Evolutionary conservation across 2,113 vertebrate species (phyloP).

Genomic region (Sitta europaea): DNA sequence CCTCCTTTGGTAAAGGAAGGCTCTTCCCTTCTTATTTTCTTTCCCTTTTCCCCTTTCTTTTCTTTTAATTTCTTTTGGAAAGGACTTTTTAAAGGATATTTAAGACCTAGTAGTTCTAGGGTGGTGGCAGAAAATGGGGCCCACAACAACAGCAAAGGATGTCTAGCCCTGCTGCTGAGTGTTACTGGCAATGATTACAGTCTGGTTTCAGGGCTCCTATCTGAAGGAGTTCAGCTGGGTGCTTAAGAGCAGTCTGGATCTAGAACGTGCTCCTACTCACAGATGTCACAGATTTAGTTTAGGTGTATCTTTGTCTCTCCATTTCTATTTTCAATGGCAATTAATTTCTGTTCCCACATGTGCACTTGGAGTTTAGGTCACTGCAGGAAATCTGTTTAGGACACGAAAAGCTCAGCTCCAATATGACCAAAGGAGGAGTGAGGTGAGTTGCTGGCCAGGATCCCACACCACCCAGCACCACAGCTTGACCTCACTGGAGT

Average conservation of each 20-base stretch:
- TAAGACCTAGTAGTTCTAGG: not conserved
- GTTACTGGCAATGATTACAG: not conserved
- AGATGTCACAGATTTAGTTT: not conserved
- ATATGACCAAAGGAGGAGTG: not conserved
- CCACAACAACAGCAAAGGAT: not conserved
- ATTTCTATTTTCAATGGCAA: not conserved
- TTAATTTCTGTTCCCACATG: not conserved
- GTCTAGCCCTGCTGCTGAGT: not conserved
- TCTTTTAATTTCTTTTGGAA: not conserved
- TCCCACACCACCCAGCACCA: not conserved
- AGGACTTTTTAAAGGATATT: not conserved
- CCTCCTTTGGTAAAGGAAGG: not conserved
- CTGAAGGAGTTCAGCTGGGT: not conserved
- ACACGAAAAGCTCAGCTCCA: not conserved
- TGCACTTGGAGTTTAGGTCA: not conserved
- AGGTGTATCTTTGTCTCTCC: not conserved
- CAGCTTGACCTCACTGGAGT: not conserved
- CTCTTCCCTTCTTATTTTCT: not conserved
- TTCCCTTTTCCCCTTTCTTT: not conserved
- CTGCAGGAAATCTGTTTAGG: not conserved
- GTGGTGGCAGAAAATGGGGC: not conserved
- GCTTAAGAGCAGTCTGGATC: not conserved
- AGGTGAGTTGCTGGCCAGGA: not conserved
- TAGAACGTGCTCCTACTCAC: not conserved
- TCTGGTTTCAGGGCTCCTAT: not conserved